phyloP scores from a whole-genome alignment of 2,113 vertebrate genomes.

The Fregata magnificens region DNA sequence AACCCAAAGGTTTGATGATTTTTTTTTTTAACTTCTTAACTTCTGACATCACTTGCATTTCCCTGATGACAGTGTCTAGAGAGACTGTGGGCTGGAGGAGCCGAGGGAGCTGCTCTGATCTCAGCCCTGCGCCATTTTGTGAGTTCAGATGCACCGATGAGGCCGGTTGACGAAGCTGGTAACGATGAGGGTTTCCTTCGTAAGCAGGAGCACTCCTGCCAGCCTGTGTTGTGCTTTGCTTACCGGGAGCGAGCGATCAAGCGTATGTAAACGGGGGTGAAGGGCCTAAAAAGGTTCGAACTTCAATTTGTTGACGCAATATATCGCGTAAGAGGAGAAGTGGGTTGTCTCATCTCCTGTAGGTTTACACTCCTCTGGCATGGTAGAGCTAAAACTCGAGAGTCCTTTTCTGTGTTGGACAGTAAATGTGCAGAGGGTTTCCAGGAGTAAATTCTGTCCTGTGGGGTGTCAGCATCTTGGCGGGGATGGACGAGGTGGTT shows the following conservation, averaged over 20 bases:
- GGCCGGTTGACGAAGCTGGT: not conserved
- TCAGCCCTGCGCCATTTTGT: not conserved
- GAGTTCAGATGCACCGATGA: not conserved
- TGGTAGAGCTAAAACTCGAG: not conserved
- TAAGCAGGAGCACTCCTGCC: not conserved
- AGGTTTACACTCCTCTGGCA: not conserved
- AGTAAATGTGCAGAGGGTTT: not conserved
- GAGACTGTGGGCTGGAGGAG: not conserved
- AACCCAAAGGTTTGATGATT: not conserved
- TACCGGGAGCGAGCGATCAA: not conserved
- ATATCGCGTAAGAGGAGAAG: not conserved
- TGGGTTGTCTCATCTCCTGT: not conserved
- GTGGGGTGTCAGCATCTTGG: rapidly evolving
- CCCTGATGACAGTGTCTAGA: not conserved
- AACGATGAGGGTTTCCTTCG: not conserved
- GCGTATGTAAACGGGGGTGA: rapidly evolving
- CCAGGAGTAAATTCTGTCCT: not conserved
- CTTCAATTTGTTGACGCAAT: not conserved
- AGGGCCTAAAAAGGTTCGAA: not conserved
- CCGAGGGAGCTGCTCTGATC: not conserved
- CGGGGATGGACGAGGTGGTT: rapidly evolving
- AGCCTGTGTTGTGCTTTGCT: not conserved
- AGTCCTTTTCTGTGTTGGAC: not conserved
- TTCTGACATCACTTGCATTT: not conserved
- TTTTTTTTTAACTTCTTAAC: no score